phyloP scores from a whole-genome alignment of 2,888 invertebrate genomes.

The Seladonia tumulorum region DNA sequence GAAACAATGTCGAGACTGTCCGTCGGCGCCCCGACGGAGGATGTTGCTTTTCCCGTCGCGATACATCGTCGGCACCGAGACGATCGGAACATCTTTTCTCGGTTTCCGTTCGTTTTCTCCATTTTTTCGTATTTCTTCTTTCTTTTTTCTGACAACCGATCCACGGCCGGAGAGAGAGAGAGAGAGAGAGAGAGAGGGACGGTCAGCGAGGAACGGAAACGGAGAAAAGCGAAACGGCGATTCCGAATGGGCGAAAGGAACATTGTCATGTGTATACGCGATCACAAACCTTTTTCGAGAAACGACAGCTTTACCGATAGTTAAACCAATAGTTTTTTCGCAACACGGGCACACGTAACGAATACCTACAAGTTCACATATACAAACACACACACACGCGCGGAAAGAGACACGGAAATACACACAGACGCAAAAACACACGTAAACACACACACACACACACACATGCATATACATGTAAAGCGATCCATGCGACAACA shows the following conservation, averaged over 20 bases:
- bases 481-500: conserved; percentile 71
- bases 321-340: conserved; percentile 68
- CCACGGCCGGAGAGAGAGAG: background rate
- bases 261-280: conserved; percentile 69
- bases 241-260: conserved; percentile 40
- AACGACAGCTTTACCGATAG: conserved; percentile 75
- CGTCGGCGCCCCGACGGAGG: background rate
- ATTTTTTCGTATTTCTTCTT: background rate
- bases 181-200: background rate
- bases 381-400: conserved; percentile 46
- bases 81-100: conserved; percentile 6
- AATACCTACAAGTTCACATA: conserved; percentile 38
- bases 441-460: conserved; percentile 36
- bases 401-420: conserved; percentile 34
- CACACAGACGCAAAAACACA: conserved; percentile 6
- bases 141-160: background rate
- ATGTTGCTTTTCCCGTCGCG: background rate
- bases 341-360: conserved; percentile 61
- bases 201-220: background rate
- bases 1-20: background rate
- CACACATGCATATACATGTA: conserved; percentile 62
- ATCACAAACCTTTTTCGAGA: conserved; percentile 57
- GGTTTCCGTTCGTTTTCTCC: conserved; percentile 8
- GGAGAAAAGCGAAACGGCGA: conserved; percentile 25
- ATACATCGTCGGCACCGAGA: background rate